Base-by-base conservation (phyloP, 92 coral and sea anemone genomes). In the Palythoa caribaeorum region DNA sequence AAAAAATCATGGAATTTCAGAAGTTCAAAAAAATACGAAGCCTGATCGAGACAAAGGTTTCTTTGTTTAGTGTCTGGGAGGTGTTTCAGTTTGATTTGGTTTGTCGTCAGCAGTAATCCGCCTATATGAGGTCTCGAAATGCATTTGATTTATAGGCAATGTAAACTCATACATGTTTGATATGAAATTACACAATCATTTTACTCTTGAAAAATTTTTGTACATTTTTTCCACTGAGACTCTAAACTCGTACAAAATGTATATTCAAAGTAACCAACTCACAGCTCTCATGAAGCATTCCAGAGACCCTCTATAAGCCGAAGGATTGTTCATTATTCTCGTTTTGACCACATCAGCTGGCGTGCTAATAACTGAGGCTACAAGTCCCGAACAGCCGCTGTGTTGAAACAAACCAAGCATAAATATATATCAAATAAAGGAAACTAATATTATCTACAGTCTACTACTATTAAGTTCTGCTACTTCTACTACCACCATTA, bases 331-430 rank as follows among this genome's bases (percentile, higher is more conserved):
- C 99, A 96, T 97, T 8, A 97, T 97, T 80, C 99, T 91, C 16
- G 99, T 97, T 81, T 97, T 97, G 14, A 97, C 93, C 28, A 97
- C 99, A 48, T 97, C 99, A 36, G 98, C 99, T 12, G 99, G 99
- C 36, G 99, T 97, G 53, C 99, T 96, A 44, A 97, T 95, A 35
- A 92, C 94, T 0, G 99, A 94, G 5, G 99, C 99, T 15, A 95
- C 96, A 36, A 97, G 87, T 17, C 99, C 99, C 36, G 96, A 88
- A 76, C 97, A 94, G 37, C 88, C 96, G 63, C 98, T 96, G 90
- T 15, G 6, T 19, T 8, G 21, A 20, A 12, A 75, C n/a, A 48
- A 13, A 14, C 1, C 3, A 17, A 14, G 6, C 3, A 44, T 75
- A 3, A 73, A 7, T 77, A 36, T 14, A 9, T 10, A 37, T 10